A percentile compares a stretch with the other conserved stretches of the same genome.
Conservation (phyloP, 2,797 vertebrate species). For the Sorex maritimensis region DNA sequence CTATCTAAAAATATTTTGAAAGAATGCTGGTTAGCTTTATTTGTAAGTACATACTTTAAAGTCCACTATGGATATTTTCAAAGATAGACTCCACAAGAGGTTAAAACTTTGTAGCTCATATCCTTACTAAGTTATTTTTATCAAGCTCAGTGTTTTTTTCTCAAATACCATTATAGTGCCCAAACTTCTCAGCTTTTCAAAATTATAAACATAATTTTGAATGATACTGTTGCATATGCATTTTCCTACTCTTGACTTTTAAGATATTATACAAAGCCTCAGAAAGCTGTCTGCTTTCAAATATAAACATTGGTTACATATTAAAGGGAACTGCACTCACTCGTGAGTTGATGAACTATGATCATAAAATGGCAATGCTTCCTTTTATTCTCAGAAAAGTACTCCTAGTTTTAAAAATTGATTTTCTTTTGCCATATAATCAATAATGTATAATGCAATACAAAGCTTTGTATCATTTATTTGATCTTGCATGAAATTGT, state of each 20-base stretch:
- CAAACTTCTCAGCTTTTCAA: neutral
- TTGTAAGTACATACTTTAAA: neutral
- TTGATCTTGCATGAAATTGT: neutral
- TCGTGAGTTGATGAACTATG: neutral
- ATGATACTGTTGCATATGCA: neutral
- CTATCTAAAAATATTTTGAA: constrained; percentile 24
- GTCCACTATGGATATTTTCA: neutral
- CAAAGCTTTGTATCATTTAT: neutral
- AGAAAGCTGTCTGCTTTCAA: neutral
- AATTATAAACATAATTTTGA: neutral
- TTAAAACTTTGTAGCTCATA: neutral
- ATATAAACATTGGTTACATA: neutral
- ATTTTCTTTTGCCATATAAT: neutral
- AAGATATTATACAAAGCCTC: neutral
- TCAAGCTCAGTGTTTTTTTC: neutral
- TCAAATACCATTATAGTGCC: neutral
- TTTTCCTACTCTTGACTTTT: neutral
- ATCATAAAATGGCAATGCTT: neutral
- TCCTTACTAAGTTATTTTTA: neutral
- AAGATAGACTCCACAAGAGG: neutral
- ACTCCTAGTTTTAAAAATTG: neutral
- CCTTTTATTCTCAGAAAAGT: neutral
- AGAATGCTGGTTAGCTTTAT: neutral
- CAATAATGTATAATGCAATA: neutral
- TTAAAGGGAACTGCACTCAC: neutral